A percentile compares a stretch with the other conserved stretches of the same genome.
Evolutionary conservation across 2,113 vertebrate species (phyloP).

Genomic region (Megalops atlanticus): DNA sequence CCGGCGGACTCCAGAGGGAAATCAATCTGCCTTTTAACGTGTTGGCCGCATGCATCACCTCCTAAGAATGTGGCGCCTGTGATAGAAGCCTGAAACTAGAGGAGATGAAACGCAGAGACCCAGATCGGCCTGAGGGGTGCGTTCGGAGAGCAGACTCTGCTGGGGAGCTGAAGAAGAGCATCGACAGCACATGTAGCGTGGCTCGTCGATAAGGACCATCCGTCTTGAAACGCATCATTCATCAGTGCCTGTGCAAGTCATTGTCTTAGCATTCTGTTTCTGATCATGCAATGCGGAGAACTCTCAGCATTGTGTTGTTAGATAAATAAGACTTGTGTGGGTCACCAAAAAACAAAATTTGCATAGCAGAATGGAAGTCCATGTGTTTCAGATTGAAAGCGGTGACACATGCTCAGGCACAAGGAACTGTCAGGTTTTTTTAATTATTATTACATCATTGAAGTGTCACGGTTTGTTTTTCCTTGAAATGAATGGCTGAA

Average conservation of each 20-base stretch:
- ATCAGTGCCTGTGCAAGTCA: background rate
- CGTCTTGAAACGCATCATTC: no score
- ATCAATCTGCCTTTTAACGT: conserved; percentile 2
- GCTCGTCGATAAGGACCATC: no score
- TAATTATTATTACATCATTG: background rate
- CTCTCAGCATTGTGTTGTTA: conserved; percentile 6
- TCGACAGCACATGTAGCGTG: background rate
- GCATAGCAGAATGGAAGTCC: background rate
- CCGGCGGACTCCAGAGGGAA: background rate
- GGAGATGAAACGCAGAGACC: background rate
- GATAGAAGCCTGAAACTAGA: background rate
- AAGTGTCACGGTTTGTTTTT: background rate
- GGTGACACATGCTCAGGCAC: background rate
- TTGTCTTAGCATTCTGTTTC: background rate
- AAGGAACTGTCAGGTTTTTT: background rate
- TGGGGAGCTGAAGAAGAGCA: background rate
- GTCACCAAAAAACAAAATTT: background rate
- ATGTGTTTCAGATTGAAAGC: conserved; percentile 19
- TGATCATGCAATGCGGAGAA: conserved; percentile 3
- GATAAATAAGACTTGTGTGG: conserved; percentile 12
- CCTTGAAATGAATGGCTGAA: background rate
- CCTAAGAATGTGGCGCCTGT: background rate
- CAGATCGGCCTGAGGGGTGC: background rate
- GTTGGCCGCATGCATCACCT: background rate
- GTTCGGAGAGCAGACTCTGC: background rate